These are phyloP conservation scores for Paraplagusia blochii DNA, from an alignment of 2,113 vertebrate genomes.

Conservation along the genomic window DNA sequence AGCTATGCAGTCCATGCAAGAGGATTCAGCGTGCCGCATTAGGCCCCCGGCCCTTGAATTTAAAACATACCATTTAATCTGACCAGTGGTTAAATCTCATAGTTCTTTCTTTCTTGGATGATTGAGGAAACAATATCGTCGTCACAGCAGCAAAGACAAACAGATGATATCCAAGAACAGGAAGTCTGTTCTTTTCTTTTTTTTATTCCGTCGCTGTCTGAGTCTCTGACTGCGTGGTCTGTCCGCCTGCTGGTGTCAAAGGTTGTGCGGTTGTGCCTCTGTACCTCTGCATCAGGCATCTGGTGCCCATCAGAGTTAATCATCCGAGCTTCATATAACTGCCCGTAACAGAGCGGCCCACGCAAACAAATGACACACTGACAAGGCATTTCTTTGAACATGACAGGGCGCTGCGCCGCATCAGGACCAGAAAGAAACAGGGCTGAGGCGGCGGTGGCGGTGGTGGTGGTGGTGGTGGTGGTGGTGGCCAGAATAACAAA, in stretches of 20 bases:
- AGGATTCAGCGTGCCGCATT: too few relatives aligned
- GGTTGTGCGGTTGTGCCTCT: conserved; percentile 20
- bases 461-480: too few relatives aligned
- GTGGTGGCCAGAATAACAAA: too few relatives aligned
- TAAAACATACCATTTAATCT: too few relatives aligned
- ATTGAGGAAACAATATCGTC: too few relatives aligned
- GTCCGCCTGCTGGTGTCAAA: conserved; percentile 11
- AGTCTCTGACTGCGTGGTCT: conserved; percentile 7
- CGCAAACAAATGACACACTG: conserved; percentile 21
- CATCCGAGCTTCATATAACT: conserved; percentile 62
- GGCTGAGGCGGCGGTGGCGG: not conserved
- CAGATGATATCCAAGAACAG: too few relatives aligned
- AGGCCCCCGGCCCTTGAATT: too few relatives aligned
- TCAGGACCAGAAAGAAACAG: conserved; percentile 14
- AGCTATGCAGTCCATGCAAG: too few relatives aligned
- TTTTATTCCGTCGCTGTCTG: conserved; percentile 1
- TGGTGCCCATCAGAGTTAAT: conserved; percentile 73
- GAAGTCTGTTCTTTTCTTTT: not conserved
- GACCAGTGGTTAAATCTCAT: too few relatives aligned
- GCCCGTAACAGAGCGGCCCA: conserved; percentile 40
- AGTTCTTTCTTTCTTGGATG: too few relatives aligned
- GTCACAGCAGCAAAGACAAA: too few relatives aligned
- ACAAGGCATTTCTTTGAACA: conserved; percentile 32
- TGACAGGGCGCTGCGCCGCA: conserved; percentile 21
- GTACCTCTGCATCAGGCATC: conserved; percentile 53